phyloP scores from a whole-genome alignment of 2,888 invertebrate genomes.

The Elaeidobius kamerunicus region DNA sequence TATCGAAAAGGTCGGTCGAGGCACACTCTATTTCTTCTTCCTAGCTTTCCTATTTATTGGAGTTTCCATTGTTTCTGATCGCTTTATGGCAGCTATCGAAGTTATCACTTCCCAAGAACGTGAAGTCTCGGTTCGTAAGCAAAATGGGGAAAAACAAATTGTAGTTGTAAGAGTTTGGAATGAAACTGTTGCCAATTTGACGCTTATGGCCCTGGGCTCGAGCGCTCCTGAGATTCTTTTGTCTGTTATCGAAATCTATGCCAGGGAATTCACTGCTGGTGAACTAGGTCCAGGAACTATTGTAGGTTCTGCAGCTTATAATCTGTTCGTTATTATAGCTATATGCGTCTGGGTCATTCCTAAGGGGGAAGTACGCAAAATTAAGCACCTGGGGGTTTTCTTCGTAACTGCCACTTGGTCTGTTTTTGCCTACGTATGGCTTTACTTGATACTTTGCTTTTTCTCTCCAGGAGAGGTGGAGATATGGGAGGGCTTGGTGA shows the following conservation, averaged over 20 bases:
- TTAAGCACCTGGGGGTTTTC: slow-evolving; percentile 95
- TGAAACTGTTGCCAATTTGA: slow-evolving; percentile 97
- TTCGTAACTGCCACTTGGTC: slow-evolving; percentile 98
- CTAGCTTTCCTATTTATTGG: slow-evolving; percentile 97
- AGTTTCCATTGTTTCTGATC: slow-evolving; percentile 97
- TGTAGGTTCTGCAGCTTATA: slow-evolving; percentile 98
- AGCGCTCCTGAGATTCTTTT: slow-evolving; percentile 97
- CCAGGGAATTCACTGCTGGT: slow-evolving; percentile 92
- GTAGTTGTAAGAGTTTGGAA: slow-evolving; percentile 97
- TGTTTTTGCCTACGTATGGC: slow-evolving; percentile 97
- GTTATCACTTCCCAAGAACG: slow-evolving; percentile 94
- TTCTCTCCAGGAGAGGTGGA: slow-evolving; percentile 85
- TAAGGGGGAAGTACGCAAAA: slow-evolving; percentile 84
- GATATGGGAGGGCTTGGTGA: slow-evolving; percentile 97
- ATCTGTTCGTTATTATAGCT: slow-evolving; percentile 96
- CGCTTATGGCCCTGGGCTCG: slow-evolving; percentile 97
- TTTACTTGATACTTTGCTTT: slow-evolving; percentile 89
- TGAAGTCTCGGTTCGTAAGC: slow-evolving; percentile 86
- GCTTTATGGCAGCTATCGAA: slow-evolving; percentile 99
- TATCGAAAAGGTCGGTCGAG: slow-evolving; percentile 79
- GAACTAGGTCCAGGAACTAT: slow-evolving; percentile 98
- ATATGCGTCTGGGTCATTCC: slow-evolving; percentile 92
- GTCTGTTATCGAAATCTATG: slow-evolving; percentile 97
- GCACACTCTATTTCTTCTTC: slow-evolving; percentile 83
- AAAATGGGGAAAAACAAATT: slow-evolving; percentile 65